Percentiles rank a stretch among this genome's conserved stretches.
Conservation (phyloP, 2,113 vertebrate genomes). For the Crocuta crocuta region DNA sequence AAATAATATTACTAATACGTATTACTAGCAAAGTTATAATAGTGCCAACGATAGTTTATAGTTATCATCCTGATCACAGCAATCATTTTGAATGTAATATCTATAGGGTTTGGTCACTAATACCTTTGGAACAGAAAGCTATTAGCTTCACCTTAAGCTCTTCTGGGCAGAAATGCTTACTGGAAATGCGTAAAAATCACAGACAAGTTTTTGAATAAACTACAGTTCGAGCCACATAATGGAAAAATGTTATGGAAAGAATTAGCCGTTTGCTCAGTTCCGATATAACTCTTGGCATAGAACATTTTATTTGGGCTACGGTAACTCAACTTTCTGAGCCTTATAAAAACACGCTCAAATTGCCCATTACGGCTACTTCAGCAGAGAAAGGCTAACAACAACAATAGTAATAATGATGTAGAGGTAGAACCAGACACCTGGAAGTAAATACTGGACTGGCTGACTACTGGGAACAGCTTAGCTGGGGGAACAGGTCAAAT, state of each 20-base stretch:
- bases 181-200: neutral
- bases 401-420: neutral
- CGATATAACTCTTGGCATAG: neutral
- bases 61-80: neutral
- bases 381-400: neutral
- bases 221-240: slow-evolving; percentile 25
- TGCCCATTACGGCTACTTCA: neutral
- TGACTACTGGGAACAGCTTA: neutral
- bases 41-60: neutral
- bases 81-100: neutral
- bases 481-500: neutral
- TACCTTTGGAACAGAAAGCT: neutral
- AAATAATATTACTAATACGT: neutral
- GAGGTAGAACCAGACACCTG: neutral
- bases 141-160: neutral
- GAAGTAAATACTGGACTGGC: neutral
- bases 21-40: neutral
- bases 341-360: slow-evolving; percentile 26
- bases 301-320: slow-evolving; percentile 41
- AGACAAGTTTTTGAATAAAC: slow-evolving; percentile 49
- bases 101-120: neutral
- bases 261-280: slow-evolving; percentile 26
- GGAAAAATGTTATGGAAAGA: slow-evolving; percentile 53
- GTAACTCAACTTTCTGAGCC: slow-evolving; percentile 21
- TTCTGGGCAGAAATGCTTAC: neutral